phyloP scores from a whole-genome alignment of 2,888 invertebrate species.

The Oscheius myriophilus region DNA sequence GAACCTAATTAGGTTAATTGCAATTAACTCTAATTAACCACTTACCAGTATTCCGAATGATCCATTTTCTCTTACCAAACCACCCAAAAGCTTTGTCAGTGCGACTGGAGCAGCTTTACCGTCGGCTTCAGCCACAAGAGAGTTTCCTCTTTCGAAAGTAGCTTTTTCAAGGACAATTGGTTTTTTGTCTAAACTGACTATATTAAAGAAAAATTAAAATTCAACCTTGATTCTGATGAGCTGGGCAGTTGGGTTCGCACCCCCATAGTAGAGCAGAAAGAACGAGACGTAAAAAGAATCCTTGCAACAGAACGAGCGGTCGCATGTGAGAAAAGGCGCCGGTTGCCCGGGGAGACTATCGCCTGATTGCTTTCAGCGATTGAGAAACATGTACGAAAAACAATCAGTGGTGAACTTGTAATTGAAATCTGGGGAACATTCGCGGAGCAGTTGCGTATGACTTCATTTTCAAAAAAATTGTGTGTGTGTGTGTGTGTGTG shows the following conservation, averaged over 20 bases:
- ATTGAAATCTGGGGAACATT: too few species aligned
- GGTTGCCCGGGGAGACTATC: slow-evolving; percentile 8
- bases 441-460: too few species aligned
- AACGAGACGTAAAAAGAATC: neutral
- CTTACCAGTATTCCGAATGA: slow-evolving; percentile 9
- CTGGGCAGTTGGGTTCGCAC: slow-evolving; percentile 15
- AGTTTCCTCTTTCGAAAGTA: neutral
- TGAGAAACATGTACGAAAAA: neutral
- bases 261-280: slow-evolving; percentile 17
- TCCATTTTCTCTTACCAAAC: neutral
- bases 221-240: neutral
- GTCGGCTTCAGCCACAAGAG: neutral
- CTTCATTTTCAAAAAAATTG: too few species aligned
- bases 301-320: slow-evolving; percentile 7
- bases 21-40: too few species aligned
- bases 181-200: neutral
- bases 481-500: too few species aligned
- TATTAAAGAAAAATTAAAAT: neutral
- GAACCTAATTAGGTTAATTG: too few species aligned
- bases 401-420: too few species aligned
- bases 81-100: too few species aligned
- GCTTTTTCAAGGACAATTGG: neutral
- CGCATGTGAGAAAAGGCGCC: slow-evolving; percentile 11
- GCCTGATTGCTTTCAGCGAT: slow-evolving; percentile 1
- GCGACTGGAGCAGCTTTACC: neutral